Base-by-base conservation (phyloP, 1,140 invertebrate species). In the Liolophura sinensis region DNA sequence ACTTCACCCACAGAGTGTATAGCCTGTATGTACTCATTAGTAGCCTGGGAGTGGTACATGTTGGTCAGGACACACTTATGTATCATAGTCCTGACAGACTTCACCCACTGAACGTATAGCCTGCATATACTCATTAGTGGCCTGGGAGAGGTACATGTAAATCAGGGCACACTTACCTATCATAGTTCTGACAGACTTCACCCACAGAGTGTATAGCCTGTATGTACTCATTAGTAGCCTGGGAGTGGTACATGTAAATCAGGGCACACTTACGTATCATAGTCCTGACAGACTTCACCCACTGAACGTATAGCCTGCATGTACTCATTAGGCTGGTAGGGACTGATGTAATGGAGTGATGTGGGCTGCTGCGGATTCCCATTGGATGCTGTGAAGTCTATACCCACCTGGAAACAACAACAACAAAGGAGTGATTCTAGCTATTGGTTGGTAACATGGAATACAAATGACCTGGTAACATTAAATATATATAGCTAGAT, bases 351-450 rank as follows among this genome's bases (percentile, higher is more conserved):
- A 55, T 77, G 89, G 14, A 90, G 82, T 7, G 88, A 89, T 14
- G 81, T 68, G 0, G 86, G 82, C 31, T 83, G 73, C 25, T 78
- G 70, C 18, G 88, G 88, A 68, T 89, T 85, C n/a, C 89, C 88
- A 84, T 90, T 90, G n/a, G 89, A 90, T 22, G 85, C 88, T 16
- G 89, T 90, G 75, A 91, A 91, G 77, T 91, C 90, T 70, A 91
- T 87, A 27, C 88, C 89, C 40, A 81, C 78, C 80, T 82, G 63
- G 57, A 59, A 59, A 55, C 14, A 66, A 68, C 62, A 15, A 61
- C 18, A 62, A 24, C n/a, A 20, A 24, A 60, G 46, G 15, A 18
- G 15, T 46, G 25, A n/a, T 40, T 25, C 27, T 59, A 18, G 22
- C n/a, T n/a, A n/a, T n/a, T n/a, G n/a, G n/a, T n/a, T n/a, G n/a